Conservation (phyloP, 2,797 vertebrate genomes). For the Microchirus variegatus region DNA sequence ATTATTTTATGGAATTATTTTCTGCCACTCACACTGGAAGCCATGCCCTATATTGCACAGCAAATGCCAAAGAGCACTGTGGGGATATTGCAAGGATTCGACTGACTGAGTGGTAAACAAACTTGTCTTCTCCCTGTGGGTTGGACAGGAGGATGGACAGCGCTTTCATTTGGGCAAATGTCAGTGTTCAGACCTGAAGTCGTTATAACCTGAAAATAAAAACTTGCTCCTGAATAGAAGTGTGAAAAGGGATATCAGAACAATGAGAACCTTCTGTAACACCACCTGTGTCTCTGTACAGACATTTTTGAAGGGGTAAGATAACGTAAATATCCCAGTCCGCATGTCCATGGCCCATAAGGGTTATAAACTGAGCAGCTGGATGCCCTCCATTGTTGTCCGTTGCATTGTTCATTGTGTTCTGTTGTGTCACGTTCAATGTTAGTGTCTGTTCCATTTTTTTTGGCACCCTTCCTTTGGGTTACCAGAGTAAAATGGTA, state of each 20-base stretch:
- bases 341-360: no score
- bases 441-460: no score
- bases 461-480: no score
- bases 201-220: neutral
- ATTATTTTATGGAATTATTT: neutral
- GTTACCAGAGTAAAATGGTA: no score
- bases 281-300: neutral
- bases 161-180: neutral
- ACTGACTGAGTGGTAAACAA: neutral
- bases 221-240: neutral
- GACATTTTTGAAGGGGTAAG: no score
- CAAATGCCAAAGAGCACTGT: neutral
- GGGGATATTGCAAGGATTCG: neutral
- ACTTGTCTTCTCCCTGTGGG: neutral
- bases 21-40: neutral
- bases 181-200: neutral
- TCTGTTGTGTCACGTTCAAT: no score
- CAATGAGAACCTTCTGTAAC: neutral
- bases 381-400: no score
- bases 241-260: neutral
- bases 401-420: no score
- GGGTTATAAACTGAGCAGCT: no score
- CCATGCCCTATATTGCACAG: neutral
- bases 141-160: neutral
- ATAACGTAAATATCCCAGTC: no score